Base-by-base conservation (phyloP, 2,113 vertebrate species). In the Taurulus bubalis region DNA sequence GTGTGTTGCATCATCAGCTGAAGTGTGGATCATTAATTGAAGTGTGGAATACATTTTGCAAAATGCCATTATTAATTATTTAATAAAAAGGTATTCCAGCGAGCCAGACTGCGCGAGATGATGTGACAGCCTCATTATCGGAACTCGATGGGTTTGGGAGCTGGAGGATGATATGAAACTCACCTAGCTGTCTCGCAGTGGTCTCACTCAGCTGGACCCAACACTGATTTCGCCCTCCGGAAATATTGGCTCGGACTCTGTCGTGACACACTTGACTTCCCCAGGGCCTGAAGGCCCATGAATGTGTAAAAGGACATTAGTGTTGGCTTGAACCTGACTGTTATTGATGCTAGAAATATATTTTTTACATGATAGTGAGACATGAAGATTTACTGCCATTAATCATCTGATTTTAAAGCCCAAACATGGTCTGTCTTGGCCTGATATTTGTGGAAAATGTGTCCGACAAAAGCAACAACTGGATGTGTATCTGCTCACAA, bases 51-150 rank as follows among this genome's bases (percentile, higher is more conserved):
- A 80, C 30, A 66, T 72, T 87, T 77, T 49, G 34, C 15, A 75
- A 63, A 87, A 75, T 77, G 65, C 5, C 79, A 69, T 6, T 45
- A 11, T 63, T n/a, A 2, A 63, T 63, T 63, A 63, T 63, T 38
- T 38, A 53, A 38, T 63, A 62, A n/a, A 77, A 83, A 69, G 34
- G 15, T 53, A 65, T 62, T 80, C 30, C 28, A 64, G 60, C 11
- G 45, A 47, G 62, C 45, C 69, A 65, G 64, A 73, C 76, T 42
- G 59, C 64, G 56, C 58, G 14, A 63, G 47, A 59, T 63, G 72
- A 80, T 71, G 77, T 87, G 87, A 89, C 69, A 22, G 78, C 56
- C 82, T 77, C 76, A 91, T 91, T 89, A 87, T 84, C 22, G 56
- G 63, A 68, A 77, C 86, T 87, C 67, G 2, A 82, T 87, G 14